A percentile compares a stretch with the other conserved stretches of the same genome.
phyloP scores from a whole-genome alignment of 2,113 vertebrate species.

The Brevimyrus niger region DNA sequence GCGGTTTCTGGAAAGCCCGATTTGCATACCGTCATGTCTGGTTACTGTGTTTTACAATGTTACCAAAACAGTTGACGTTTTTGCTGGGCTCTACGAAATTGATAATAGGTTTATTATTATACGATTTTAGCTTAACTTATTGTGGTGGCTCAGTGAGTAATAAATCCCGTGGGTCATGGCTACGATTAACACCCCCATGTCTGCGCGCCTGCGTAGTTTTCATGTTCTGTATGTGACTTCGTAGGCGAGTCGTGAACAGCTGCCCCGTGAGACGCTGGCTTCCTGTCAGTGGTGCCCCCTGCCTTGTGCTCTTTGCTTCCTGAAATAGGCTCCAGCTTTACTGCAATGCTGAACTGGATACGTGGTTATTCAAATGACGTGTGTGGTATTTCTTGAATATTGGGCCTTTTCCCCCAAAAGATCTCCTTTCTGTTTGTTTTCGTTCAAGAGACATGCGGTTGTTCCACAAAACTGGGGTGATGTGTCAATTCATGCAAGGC shows the following conservation, averaged over 20 bases:
- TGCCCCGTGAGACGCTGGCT: background rate
- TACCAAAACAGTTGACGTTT: background rate
- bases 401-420: background rate
- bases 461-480: background rate
- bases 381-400: background rate
- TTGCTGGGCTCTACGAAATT: background rate
- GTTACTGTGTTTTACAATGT: background rate
- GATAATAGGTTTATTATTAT: background rate
- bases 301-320: background rate
- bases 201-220: background rate
- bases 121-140: background rate
- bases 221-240: background rate
- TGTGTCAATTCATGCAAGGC: background rate
- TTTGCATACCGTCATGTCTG: slow-evolving; percentile 8
- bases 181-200: background rate
- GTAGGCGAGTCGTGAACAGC: background rate
- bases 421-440: background rate
- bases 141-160: background rate
- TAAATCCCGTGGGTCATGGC: background rate
- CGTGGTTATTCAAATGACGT: background rate
- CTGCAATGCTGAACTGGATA: background rate
- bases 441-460: background rate
- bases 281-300: background rate
- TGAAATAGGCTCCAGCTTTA: background rate
- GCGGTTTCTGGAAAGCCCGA: slow-evolving; percentile 7